Conservation (phyloP, 2,888 invertebrate genomes). For the Pterobdella sp. region DNA sequence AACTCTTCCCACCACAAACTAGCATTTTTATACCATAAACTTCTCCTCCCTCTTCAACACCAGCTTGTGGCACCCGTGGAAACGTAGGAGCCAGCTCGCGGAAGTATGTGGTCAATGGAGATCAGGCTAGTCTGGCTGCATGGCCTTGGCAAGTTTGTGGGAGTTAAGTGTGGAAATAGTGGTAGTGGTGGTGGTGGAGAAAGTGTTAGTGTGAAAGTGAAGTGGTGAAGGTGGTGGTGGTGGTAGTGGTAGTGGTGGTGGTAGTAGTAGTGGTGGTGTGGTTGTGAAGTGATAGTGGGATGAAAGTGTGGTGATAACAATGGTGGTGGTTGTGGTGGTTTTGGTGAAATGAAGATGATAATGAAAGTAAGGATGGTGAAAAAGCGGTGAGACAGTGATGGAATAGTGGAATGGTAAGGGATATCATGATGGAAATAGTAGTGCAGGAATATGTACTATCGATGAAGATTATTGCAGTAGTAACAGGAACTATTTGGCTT, state of each 20-base stretch:
- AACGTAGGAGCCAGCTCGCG: not conserved
- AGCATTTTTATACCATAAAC: too few species aligned
- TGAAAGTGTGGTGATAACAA: not conserved
- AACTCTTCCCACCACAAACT: not conserved
- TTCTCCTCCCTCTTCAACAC: not conserved
- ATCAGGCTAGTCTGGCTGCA: not conserved
- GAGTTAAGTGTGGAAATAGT: not conserved
- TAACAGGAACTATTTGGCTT: too few species aligned
- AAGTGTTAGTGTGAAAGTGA: not conserved
- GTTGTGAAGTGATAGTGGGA: not conserved
- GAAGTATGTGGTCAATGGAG: not conserved
- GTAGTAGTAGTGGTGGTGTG: too few species aligned
- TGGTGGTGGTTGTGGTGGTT: too few species aligned
- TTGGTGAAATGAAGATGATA: too few species aligned
- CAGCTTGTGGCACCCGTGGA: not conserved
- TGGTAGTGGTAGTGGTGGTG: not conserved
- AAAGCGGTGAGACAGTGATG: too few species aligned
- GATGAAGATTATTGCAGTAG: too few species aligned
- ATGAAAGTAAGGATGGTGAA: too few species aligned
- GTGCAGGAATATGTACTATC: too few species aligned
- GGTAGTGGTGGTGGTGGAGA: not conserved
- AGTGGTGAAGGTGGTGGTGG: not conserved
- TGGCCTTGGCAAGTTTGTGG: constrained; percentile 8
- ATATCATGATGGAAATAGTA: too few species aligned
- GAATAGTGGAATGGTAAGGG: too few species aligned